Conservation (phyloP, 2,797 vertebrate genomes). For the Malacoctenus gilli region DNA sequence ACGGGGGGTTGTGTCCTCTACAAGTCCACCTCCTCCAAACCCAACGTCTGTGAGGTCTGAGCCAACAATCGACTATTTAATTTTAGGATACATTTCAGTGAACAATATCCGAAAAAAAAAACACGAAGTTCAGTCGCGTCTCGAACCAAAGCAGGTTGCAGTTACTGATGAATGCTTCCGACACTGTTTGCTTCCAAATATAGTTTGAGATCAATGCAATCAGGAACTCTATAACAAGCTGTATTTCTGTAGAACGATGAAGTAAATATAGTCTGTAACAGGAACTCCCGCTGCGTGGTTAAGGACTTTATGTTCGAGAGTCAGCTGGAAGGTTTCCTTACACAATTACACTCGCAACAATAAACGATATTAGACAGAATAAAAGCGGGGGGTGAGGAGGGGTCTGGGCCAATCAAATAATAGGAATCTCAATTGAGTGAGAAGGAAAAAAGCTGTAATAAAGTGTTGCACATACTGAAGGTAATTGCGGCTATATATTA, state of each 20-base stretch:
- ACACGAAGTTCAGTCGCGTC: constrained; percentile 20
- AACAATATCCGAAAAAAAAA: constrained; percentile 13
- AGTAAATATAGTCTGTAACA: constrained; percentile 59
- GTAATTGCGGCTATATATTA: not conserved
- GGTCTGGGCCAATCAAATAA: constrained; percentile 2
- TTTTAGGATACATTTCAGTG: constrained; percentile 28
- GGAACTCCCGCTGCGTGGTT: constrained; percentile 23
- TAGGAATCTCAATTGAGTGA: too few species aligned
- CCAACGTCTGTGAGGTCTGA: too few species aligned
- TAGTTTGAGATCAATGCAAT: constrained; percentile 73
- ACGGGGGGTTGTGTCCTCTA: too few species aligned
- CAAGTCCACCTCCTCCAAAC: too few species aligned
- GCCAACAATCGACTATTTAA: constrained; percentile 31
- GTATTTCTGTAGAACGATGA: constrained; percentile 47
- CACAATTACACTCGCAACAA: constrained; percentile 35
- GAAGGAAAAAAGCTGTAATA: not conserved
- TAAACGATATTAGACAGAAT: constrained; percentile 36
- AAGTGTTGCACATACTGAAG: not conserved
- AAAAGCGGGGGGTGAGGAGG: constrained; percentile 7
- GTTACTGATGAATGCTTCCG: constrained; percentile 62
- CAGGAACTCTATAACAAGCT: constrained; percentile 50
- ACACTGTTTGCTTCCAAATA: constrained; percentile 61
- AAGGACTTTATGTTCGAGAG: too few species aligned
- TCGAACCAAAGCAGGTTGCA: constrained; percentile 29
- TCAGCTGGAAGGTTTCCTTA: constrained; percentile 33